Conservation (phyloP, 2,888 invertebrate genomes). For the Elysia crispata region DNA sequence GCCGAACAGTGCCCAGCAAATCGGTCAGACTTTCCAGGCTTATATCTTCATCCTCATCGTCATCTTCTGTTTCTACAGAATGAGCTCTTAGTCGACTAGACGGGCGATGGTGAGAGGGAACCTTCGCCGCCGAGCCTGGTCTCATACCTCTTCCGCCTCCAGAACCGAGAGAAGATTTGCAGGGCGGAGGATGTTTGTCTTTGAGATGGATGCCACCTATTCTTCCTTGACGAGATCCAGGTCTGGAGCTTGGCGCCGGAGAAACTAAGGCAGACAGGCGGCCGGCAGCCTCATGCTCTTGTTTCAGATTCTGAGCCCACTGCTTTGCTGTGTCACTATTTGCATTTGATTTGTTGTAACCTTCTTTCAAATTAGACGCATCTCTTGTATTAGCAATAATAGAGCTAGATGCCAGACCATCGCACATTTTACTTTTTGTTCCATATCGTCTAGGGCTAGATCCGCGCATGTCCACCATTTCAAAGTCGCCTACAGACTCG, state of each 20-base stretch:
- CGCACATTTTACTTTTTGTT: too few species aligned
- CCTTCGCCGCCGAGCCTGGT: not conserved
- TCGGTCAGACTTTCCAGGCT: constrained; percentile 49
- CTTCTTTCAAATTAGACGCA: not conserved
- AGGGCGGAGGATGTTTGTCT: not conserved
- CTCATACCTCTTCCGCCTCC: not conserved
- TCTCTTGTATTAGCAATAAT: not conserved
- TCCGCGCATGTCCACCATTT: not conserved
- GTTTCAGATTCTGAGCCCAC: constrained; percentile 11
- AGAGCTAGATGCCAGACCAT: not conserved
- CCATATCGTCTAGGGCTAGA: not conserved
- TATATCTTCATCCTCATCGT: constrained; percentile 49
- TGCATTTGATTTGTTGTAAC: not conserved
- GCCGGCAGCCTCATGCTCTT: constrained; percentile 20
- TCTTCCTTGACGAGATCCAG: constrained; percentile 4
- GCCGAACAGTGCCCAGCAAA: constrained; percentile 51
- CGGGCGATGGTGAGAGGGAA: not conserved
- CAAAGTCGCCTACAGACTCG: not conserved
- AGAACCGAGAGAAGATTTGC: not conserved
- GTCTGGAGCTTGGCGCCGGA: not conserved
- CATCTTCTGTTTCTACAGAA: not conserved
- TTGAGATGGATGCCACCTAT: not conserved
- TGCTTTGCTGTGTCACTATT: not conserved
- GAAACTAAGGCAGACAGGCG: constrained; percentile 12
- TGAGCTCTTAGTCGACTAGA: not conserved